phyloP scores from a whole-genome alignment of 2,797 vertebrate species.

The Heteromormyrus szaboi region DNA sequence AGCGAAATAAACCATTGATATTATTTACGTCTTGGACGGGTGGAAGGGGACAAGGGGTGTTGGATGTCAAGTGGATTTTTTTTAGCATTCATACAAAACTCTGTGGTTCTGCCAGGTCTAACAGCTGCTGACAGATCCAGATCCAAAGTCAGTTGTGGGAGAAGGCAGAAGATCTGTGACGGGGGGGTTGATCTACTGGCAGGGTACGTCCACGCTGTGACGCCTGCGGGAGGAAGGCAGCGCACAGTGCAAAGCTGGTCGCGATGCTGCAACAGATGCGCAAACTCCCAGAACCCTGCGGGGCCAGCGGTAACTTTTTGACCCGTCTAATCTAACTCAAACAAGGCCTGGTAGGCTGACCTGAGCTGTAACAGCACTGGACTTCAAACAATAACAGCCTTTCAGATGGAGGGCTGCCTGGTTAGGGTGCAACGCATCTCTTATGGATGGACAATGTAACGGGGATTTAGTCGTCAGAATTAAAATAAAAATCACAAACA shows the following conservation, averaged over 20 bases:
- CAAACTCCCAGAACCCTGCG: background rate
- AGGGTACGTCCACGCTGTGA: background rate
- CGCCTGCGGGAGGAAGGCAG: background rate
- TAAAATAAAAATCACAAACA: background rate
- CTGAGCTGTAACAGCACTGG: background rate
- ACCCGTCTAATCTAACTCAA: background rate
- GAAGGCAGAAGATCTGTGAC: background rate
- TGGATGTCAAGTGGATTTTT: background rate
- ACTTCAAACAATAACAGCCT: background rate
- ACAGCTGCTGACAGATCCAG: background rate
- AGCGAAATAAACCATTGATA: background rate
- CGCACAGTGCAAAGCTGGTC: background rate
- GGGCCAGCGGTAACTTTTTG: background rate
- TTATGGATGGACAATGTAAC: background rate
- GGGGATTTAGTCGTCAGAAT: background rate
- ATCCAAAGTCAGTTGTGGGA: background rate
- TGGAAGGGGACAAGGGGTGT: background rate
- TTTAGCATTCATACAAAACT: background rate
- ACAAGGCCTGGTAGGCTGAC: background rate
- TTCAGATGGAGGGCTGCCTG: background rate
- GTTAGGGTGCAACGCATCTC: too few relatives aligned
- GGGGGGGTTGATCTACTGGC: background rate
- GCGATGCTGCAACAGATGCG: background rate
- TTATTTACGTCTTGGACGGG: background rate
- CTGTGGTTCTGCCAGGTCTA: background rate